A percentile compares a stretch with the other conserved stretches of the same genome.
These are phyloP conservation scores for Melieria omissa DNA, from an alignment of 2,888 invertebrate genomes.

Conservation along the genomic window DNA sequence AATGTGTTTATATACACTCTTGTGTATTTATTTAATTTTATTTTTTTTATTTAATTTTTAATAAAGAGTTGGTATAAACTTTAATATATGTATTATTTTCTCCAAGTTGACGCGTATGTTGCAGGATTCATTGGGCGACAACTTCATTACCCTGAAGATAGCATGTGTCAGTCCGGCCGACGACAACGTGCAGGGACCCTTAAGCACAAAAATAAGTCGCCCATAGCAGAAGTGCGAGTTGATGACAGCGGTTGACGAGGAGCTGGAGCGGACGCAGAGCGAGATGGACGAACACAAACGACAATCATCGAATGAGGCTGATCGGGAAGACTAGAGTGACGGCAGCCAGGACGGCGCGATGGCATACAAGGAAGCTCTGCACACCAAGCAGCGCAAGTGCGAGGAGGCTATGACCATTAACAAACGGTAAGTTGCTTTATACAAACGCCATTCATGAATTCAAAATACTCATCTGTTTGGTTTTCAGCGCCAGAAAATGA, in stretches of 20 bases:
- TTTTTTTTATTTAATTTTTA: too few relatives aligned
- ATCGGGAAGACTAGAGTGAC: conserved; percentile 63
- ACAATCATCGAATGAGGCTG: conserved; percentile 27
- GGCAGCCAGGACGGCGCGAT: conserved; percentile 76
- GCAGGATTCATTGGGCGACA: conserved; percentile 95
- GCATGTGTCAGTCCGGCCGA: conserved; percentile 95
- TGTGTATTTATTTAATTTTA: too few relatives aligned
- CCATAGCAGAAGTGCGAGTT: conserved; percentile 51
- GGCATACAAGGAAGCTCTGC: conserved; percentile 79
- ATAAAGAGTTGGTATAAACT: too few relatives aligned
- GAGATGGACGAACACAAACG: conserved; percentile 55
- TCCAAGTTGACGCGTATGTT: conserved; percentile 91
- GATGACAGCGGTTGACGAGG: conserved; percentile 53
- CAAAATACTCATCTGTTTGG: not conserved
- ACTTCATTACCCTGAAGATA: conserved; percentile 93
- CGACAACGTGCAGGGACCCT: conserved; percentile 86
- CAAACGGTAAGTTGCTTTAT: conserved; percentile 69
- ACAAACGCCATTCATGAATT: conserved; percentile 3
- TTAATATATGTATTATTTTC: too few relatives aligned
- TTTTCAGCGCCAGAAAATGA: conserved; percentile 52
- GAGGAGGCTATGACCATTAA: conserved; percentile 89
- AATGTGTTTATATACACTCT: too few relatives aligned
- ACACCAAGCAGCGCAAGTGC: conserved; percentile 86
- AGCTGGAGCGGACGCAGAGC: conserved; percentile 53
- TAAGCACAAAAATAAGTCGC: conserved; percentile 73